phyloP scores from a whole-genome alignment of 2,113 vertebrate species.

The Oncorhynchus tshawytscha region DNA sequence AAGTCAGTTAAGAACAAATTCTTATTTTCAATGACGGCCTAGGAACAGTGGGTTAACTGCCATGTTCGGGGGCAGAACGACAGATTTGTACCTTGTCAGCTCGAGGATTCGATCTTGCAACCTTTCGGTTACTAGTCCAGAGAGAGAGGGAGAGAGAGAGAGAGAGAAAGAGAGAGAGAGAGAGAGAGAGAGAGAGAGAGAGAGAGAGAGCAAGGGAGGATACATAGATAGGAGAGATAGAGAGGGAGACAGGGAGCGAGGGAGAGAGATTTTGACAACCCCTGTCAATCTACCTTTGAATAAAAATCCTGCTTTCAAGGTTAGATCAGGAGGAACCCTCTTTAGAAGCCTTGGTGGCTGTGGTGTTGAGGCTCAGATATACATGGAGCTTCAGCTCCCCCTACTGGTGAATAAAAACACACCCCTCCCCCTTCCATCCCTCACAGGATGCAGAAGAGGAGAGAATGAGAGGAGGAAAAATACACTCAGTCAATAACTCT shows the following conservation, averaged over 20 bases:
- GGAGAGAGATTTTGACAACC: slow-evolving; percentile 36
- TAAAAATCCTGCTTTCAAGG: slow-evolving; percentile 46
- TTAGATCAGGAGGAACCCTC: slow-evolving; percentile 35
- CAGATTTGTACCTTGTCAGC: too few species aligned
- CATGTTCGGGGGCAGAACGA: too few species aligned
- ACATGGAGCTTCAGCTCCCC: slow-evolving; percentile 73
- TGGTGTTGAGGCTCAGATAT: slow-evolving; percentile 18
- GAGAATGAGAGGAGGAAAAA: neutral
- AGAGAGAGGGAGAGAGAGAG: too few species aligned
- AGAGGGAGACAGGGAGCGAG: slow-evolving; percentile 32
- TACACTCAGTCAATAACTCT: neutral
- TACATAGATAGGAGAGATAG: neutral
- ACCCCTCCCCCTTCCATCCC: neutral
- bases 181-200: neutral
- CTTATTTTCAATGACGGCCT: too few species aligned
- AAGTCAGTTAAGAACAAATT: too few species aligned
- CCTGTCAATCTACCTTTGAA: slow-evolving; percentile 38
- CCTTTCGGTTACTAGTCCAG: too few species aligned
- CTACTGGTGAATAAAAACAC: slow-evolving; percentile 64
- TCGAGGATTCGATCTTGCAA: too few species aligned
- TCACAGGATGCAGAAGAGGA: neutral
- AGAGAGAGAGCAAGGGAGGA: neutral
- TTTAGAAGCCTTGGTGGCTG: neutral
- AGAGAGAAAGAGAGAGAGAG: too few species aligned
- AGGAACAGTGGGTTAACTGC: too few species aligned